phyloP scores from a whole-genome alignment of 2,888 invertebrate species.

The Drosophila incognita region DNA sequence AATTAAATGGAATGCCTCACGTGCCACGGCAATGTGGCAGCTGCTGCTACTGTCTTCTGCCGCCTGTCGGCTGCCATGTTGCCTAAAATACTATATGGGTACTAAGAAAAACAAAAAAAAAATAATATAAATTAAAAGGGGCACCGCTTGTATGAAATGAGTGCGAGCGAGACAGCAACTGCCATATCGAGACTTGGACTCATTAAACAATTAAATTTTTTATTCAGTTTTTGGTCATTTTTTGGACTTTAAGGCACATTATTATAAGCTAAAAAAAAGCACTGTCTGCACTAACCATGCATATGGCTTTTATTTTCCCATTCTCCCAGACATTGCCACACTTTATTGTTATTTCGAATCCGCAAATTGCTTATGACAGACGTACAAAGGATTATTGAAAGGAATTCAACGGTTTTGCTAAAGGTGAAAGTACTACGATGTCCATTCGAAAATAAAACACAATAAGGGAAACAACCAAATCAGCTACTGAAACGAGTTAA shows the following conservation, averaged over 20 bases:
- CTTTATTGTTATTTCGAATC: constrained; percentile 12
- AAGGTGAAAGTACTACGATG: not conserved
- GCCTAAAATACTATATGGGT: constrained; percentile 23
- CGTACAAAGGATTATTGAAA: not conserved
- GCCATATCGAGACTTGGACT: constrained; percentile 20
- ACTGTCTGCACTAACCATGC: constrained; percentile 11
- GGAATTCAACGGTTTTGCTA: not conserved
- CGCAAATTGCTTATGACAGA: not conserved
- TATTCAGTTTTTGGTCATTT: constrained; percentile 33
- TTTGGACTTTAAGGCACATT: constrained; percentile 30
- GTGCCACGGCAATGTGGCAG: constrained; percentile 75
- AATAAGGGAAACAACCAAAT: not conserved
- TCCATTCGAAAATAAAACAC: not conserved
- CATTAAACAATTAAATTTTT: constrained; percentile 73
- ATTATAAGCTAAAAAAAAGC: not conserved
- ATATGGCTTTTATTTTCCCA: constrained; percentile 32
- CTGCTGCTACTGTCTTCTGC: constrained; percentile 35
- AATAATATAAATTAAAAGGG: constrained; percentile 32
- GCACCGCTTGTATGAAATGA: constrained; percentile 3
- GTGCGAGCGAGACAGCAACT: constrained; percentile 12
- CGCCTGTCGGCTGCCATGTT: constrained; percentile 50
- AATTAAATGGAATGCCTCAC: constrained; percentile 73
- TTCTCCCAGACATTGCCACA: constrained; percentile 1
- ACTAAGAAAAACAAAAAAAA: constrained; percentile 1
- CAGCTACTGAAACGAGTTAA: not conserved